Base-by-base conservation (phyloP, 2,113 vertebrate species). In the Asarcornis scutulata region DNA sequence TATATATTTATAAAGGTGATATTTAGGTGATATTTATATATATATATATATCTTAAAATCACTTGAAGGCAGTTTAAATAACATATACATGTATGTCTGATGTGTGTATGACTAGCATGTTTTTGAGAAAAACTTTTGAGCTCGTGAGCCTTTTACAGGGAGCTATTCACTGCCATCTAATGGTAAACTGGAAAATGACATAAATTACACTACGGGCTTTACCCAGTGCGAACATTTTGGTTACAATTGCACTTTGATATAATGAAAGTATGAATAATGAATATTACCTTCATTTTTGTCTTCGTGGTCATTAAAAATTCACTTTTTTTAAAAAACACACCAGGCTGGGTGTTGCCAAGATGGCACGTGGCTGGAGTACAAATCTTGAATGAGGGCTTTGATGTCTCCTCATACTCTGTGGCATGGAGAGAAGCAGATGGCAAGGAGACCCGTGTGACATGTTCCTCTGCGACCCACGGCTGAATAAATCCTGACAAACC, bases 111-210 rank as follows among this genome's bases (percentile, higher is more conserved):
- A n/a, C 25, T 2, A 25, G 13, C 21, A 16, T 5, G 48, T 2
- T 18, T 29, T 36, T 10, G 46, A 22, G 20, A 46, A 46, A 71
- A 71, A 56, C 34, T 36, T 26, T 48, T 1, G n/a, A 72, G 75
- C 20, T 18, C 3, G 4, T 2, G 34, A 53, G 38, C 23, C 77
- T 60, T 17, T 59, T 66, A 53, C 48, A 59, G 12, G 40, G 94
- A 91, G 93, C 86, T 91, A 29, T 72, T 78, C 84, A 4, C 94
- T 91, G 95, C 95, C 95, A 95, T 73, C 96, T 97, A 91, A 92
- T 36, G 96, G 96, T 17, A 40, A 75, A 40, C 12, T 20, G 50
- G 21, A 26, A 64, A 64, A 93, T 56, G 83, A 78, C 25, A 64
- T 56, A 79, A 91, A 58, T 21, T 13, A 36, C 26, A 17, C 26